These are phyloP conservation scores for Bos taurus DNA, from an alignment of 2,113 vertebrate species.

Conservation along the genomic window DNA sequence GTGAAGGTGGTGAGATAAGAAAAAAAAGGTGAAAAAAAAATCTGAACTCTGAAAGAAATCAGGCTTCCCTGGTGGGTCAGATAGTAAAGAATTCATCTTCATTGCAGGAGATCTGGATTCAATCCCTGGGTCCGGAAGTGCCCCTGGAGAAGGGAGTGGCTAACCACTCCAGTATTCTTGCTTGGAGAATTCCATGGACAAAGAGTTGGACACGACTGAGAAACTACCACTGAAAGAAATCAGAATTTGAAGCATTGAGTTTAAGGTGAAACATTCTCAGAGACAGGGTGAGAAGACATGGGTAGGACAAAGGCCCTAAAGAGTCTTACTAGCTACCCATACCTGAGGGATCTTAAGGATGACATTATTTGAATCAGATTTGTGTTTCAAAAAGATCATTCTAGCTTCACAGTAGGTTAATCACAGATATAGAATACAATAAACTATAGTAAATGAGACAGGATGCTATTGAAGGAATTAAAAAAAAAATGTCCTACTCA, in stretches of 20 bases:
- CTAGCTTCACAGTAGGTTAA: neutral
- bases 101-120: neutral
- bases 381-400: neutral
- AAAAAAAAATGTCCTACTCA: neutral
- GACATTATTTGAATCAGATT: neutral
- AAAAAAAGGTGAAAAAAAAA: neutral
- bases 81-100: neutral
- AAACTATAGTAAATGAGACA: neutral
- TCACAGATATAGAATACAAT: neutral
- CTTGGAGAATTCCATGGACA: neutral
- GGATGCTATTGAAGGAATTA: neutral
- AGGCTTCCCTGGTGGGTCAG: neutral
- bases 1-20: neutral
- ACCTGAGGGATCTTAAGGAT: neutral
- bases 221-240: neutral
- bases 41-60: neutral
- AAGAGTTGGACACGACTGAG: neutral
- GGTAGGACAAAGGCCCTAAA: fast-evolving
- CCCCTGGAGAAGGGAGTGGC: neutral
- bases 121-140: neutral
- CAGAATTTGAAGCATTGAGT: neutral
- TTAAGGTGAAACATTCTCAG: neutral
- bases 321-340: neutral
- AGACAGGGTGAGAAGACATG: neutral
- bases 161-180: neutral